Evolutionary conservation across 2,888 invertebrate species (phyloP), one percentile per base, ranked within the genome.

Genomic region (Drosophila kanekoi): DNA sequence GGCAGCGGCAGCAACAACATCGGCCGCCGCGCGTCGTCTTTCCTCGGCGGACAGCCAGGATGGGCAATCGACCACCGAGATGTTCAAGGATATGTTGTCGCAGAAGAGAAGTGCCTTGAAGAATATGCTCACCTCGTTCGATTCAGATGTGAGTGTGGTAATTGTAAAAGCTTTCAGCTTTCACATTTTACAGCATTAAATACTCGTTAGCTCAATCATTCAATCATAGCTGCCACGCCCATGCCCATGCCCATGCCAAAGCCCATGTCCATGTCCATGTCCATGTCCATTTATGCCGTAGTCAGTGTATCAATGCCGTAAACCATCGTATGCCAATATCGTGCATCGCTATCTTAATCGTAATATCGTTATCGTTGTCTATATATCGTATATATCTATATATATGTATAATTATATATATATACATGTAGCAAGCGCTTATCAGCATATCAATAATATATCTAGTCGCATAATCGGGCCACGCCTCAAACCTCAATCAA

Each of bases 11-110:
- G 35, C 11, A 11, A 35, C 35, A 4, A 23, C 52, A 16, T n/a
- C 67, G 4, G 45, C 67, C 5, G 70, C 81, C 43, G 68, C 90
- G 3, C 94, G 95, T 53, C 92, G 94, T 13, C 95, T 96, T 23
- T 95, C 95, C 2, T 95, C 96, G 68, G 93, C 94, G 77, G 95
- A 96, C 64, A 93, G 94, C 13, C 93, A 94, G 23, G 95, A 95
- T 73, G 94, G 94, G 4, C 96, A 96, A 86, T 96, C 96, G 52
- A 96, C 97, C 3, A 95, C 97, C 0, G 98, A 98, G 89, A 97
- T 98, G 95, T 97, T 98, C 92, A 95, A 97, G 90, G 98, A 98
- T 89, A 96, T 98, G 94, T 94, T 98, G 81, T 97, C 96, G 79
- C 98, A 98, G 91, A 98, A 98, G 92, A 95, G 98, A 79, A 96